Base-by-base conservation (phyloP, 1,140 invertebrate species). In the Bombus confusus region DNA sequence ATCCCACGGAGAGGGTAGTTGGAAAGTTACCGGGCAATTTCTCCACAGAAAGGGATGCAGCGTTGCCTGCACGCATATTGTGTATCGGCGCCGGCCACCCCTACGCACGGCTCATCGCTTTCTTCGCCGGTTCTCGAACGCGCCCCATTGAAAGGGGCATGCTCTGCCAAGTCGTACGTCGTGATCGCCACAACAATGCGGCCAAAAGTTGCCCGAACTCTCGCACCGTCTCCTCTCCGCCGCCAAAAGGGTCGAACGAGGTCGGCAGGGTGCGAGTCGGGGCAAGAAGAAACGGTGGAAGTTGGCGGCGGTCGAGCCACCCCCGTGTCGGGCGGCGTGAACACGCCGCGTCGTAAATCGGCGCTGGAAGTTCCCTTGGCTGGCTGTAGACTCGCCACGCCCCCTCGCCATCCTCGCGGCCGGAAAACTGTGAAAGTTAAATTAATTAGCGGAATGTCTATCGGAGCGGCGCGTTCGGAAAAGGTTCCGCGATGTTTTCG, bases 161-260 rank as follows among this genome's bases (percentile, higher is more conserved):
- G 86, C 73, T 85, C 80, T 91, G 89, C 90, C 91, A 91, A 92
- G 89, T 91, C 92, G 85, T 88, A 86, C 90, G 86, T 91, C 83
- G 83, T 43, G 76, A 75, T 83, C 86, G 85, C 91, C 91, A 92
- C 91, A 92, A 91, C 91, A 92, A 92, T 92, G 90, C 91, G 84
- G 77, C 85, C 34, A 84, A 87, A 92, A 92, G 91, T 92, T 92
- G 75, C 41, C 78, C 80, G 85, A 92, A 92, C 91, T 92, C 90
- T 86, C 82, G 85, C 72, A 82, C 62, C 73, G 75, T 15, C 25
- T n/a, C 47, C 39, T 57, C 68, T 80, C 78, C 68, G 64, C 41
- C 66, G 47, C 22, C 39, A n/a, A 15, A 52, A 43, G 43, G 47
- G n/a, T 77, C 52, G 47, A 79, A 80, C 52, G 78, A 85, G 71